Base-by-base conservation (phyloP, 2,113 vertebrate species). In the Anolis sagrei region DNA sequence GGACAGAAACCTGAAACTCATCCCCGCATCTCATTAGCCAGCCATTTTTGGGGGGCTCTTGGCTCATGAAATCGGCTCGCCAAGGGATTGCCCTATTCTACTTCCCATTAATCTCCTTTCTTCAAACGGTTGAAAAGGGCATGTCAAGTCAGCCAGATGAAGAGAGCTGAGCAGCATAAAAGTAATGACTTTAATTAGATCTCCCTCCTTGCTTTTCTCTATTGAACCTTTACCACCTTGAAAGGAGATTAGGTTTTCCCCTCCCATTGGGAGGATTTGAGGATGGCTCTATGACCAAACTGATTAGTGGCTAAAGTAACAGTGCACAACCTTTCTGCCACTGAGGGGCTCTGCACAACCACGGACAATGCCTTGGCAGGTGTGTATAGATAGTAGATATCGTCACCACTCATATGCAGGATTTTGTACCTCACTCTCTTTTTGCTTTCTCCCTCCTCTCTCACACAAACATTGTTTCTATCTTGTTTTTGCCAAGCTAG, bases 161-260 rank as follows among this genome's bases (percentile, higher is more conserved):
- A 86, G n/a, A 32, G 48, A 75, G 70, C 48, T 75, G 78, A 81
- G 72, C 32, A 81, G 70, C 84, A 86, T 66, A 80, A 81, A 86
- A 75, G 84, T 80, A 86, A 86, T 86, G 70, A 66, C 29, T 86
- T 86, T 86, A 81, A 86, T 86, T 49, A 66, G 78, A 75, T 81
- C 70, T 36, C 44, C 32, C 72, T 66, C 14, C 39, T 75, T 70
- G 72, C 13, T 79, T 36, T 25, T 62, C 23, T 48, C 39, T 25
- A 36, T 14, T 86, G 84, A 80, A 80, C 66, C 61, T 74, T 74
- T 81, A 75, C 58, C 58, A 75, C 61, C 72, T 58, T 75, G 54
- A 86, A 80, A 66, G n/a, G 61, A 75, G 39, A 86, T 81, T 74
- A 51, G 25, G 23, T 32, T 80, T n/a, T n/a, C 27, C 44, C 44